A percentile compares a stretch with the other conserved stretches of the same genome.
Conservation (phyloP, 2,113 vertebrate genomes). For the Syngnathus floridae region DNA sequence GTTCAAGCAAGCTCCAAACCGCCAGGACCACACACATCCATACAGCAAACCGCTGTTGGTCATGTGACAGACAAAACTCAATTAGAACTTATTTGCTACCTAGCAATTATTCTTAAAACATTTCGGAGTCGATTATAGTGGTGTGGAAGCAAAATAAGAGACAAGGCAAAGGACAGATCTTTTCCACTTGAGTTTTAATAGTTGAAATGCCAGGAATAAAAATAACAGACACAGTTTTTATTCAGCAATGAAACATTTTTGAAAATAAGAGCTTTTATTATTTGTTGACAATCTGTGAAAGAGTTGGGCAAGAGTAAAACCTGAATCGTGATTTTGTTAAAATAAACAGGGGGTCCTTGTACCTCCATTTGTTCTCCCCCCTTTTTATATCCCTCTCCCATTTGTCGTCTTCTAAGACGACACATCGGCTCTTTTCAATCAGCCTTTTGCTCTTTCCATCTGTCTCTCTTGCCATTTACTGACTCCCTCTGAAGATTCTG, state of each 20-base stretch:
- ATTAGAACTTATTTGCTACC: too few relatives aligned
- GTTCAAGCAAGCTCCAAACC: constrained; percentile 9
- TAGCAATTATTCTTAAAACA: too few relatives aligned
- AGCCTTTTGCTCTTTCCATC: constrained; percentile 18
- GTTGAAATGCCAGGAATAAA: too few relatives aligned
- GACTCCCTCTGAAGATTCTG: constrained; percentile 33
- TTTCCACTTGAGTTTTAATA: too few relatives aligned
- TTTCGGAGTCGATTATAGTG: too few relatives aligned
- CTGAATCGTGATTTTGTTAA: constrained; percentile 58
- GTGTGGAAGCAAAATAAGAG: too few relatives aligned
- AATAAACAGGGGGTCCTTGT: constrained; percentile 58
- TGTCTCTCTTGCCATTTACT: constrained; percentile 24
- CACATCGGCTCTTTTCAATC: constrained; percentile 8
- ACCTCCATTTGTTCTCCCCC: constrained; percentile 43
- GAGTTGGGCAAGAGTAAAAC: constrained; percentile 20
- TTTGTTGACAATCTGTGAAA: constrained; percentile 1
- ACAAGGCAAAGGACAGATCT: too few relatives aligned
- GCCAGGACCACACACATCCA: too few relatives aligned
- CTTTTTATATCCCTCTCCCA: neutral
- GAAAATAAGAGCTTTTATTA: neutral
- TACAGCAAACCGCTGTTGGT: too few relatives aligned
- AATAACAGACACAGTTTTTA: too few relatives aligned
- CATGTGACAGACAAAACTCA: too few relatives aligned
- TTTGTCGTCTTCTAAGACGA: constrained; percentile 29
- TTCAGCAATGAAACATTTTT: too few relatives aligned